phyloP scores from a whole-genome alignment of 2,888 invertebrate species.

The Bombylius discolor region DNA sequence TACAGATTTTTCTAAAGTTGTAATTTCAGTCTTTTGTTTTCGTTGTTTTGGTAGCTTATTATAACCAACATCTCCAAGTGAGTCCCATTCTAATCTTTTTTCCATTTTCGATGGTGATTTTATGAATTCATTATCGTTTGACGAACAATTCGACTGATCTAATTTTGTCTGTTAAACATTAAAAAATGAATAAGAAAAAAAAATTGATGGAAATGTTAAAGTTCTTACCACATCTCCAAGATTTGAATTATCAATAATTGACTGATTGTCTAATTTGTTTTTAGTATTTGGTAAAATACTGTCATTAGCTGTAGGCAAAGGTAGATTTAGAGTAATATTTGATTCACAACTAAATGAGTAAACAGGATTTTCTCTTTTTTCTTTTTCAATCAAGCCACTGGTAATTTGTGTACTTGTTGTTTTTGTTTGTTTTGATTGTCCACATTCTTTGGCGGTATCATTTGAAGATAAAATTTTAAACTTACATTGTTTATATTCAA shows the following conservation, averaged over 20 bases:
- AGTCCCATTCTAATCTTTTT: slow-evolving; percentile 75
- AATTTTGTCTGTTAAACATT: neutral
- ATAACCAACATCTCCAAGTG: slow-evolving; percentile 76
- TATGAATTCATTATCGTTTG: slow-evolving; percentile 18
- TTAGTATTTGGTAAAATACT: neutral
- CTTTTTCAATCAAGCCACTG: neutral
- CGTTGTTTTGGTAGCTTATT: slow-evolving; percentile 29
- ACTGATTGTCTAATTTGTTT: neutral
- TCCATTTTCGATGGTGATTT: slow-evolving; percentile 60
- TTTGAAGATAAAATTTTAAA: neutral
- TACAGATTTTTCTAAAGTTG: slow-evolving; percentile 29
- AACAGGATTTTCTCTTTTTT: neutral
- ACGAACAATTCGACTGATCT: neutral
- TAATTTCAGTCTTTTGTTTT: slow-evolving; percentile 16
- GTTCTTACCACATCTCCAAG: neutral
- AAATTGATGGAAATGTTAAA: too few species aligned
- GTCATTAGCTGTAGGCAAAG: neutral
- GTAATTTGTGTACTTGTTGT: neutral
- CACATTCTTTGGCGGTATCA: neutral
- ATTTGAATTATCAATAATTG: neutral
- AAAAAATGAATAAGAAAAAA: too few species aligned
- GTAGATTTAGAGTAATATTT: slow-evolving; percentile 5
- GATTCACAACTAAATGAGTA: slow-evolving; percentile 7
- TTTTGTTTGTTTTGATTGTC: neutral
- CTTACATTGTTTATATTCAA: neutral